Conservation (phyloP, 2,797 vertebrate species). For the Acrocephalus scirpaceus region DNA sequence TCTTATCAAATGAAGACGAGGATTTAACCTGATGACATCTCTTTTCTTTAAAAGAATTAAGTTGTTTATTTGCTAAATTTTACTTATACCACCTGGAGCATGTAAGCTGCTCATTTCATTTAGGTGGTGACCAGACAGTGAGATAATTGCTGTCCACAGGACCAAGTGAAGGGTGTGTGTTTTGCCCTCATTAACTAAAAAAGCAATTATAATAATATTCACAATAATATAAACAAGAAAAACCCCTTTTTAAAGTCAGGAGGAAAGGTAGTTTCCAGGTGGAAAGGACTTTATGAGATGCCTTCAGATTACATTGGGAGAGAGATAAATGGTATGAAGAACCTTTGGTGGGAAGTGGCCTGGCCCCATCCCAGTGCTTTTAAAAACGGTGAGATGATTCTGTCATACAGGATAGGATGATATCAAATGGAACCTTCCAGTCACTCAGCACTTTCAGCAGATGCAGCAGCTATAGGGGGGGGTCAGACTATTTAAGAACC, state of each 20-base stretch:
- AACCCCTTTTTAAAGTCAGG: not conserved
- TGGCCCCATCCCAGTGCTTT: not conserved
- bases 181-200: not conserved
- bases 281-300: not conserved
- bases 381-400: not conserved
- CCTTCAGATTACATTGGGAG: not conserved
- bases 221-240: not conserved
- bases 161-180: not conserved
- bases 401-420: not conserved
- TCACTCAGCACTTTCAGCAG: not conserved
- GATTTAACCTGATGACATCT: not conserved
- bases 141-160: not conserved
- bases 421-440: not conserved
- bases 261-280: not conserved
- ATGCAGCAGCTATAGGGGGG: not conserved
- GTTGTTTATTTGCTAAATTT: not conserved
- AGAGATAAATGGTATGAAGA: not conserved
- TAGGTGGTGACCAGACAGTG: not conserved
- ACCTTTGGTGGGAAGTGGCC: not conserved
- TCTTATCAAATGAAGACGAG: not conserved
- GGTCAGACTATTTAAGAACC: not conserved
- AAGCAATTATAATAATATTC: not conserved
- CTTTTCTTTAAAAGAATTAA: not conserved
- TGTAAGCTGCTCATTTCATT: not conserved
- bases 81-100: not conserved